phyloP scores from a whole-genome alignment of 2,113 vertebrate genomes.

The Tinamus guttatus region DNA sequence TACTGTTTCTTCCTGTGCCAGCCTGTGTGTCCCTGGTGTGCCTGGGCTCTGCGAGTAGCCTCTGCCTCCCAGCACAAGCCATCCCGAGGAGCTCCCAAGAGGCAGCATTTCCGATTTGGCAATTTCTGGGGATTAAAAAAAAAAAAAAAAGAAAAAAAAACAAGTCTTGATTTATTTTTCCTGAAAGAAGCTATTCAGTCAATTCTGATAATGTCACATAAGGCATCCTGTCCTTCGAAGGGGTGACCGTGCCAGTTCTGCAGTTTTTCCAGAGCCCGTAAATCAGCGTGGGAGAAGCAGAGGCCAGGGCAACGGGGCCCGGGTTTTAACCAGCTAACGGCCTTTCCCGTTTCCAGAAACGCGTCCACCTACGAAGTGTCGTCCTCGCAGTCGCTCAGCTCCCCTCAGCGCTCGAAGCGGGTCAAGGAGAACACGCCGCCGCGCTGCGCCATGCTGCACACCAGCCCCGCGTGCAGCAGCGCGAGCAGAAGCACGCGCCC shows the following conservation, averaged over 20 bases:
- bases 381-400: conserved; percentile 90
- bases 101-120: background rate
- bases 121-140: background rate
- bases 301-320: fast-evolving
- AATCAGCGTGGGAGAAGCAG: background rate
- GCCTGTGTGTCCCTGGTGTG: background rate
- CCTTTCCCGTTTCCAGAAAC: conserved; percentile 78
- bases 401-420: conserved; percentile 95
- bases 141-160: background rate
- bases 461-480: conserved; percentile 83
- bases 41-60: background rate
- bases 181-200: background rate
- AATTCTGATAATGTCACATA: background rate
- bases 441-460: conserved; percentile 91
- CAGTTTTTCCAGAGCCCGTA: background rate
- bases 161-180: background rate
- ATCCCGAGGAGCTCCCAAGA: background rate
- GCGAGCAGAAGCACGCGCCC: conserved; percentile 91
- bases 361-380: conserved; percentile 92
- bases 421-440: conserved; percentile 98
- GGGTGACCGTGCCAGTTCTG: background rate
- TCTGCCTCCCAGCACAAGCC: background rate
- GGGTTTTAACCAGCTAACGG: background rate
- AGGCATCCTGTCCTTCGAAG: background rate
- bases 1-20: background rate